Conservation (phyloP, 2,113 vertebrate species). For the Neolamprologus toae region DNA sequence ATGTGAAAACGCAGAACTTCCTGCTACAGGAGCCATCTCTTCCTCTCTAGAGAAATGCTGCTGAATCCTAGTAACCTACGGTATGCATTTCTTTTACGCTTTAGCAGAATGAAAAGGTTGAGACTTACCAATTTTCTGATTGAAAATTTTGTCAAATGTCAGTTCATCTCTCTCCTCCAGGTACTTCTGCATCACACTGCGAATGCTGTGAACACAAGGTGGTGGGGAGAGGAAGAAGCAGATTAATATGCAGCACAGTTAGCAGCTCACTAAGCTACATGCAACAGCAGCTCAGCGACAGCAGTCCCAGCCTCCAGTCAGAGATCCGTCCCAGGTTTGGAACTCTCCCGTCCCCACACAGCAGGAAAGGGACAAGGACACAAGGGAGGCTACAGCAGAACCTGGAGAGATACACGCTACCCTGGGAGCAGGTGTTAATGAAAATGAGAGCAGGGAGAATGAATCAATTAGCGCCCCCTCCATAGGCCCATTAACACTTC, state of each 20-base stretch:
- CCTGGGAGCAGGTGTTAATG: slow-evolving; percentile 66
- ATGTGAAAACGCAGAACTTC: not conserved
- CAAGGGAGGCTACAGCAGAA: slow-evolving; percentile 3
- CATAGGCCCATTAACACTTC: slow-evolving; percentile 58
- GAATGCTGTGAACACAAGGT: slow-evolving; percentile 77
- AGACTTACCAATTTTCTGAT: slow-evolving; percentile 95
- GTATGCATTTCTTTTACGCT: not conserved
- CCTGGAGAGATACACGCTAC: slow-evolving; percentile 29
- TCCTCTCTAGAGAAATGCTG: not conserved
- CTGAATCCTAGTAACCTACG: not conserved
- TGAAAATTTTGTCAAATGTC: slow-evolving; percentile 97
- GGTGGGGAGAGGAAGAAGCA: not conserved
- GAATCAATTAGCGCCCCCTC: slow-evolving; percentile 71
- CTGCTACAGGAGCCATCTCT: not conserved
- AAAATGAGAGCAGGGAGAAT: slow-evolving; percentile 48
- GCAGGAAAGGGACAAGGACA: not conserved
- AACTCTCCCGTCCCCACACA: slow-evolving; percentile 32
- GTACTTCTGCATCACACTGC: slow-evolving; percentile 99
- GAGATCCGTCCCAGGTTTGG: slow-evolving; percentile 34
- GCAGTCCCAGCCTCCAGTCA: not conserved
- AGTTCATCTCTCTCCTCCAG: slow-evolving; percentile 90
- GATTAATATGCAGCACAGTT: not conserved
- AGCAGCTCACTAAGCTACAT: not conserved
- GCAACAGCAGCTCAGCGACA: not conserved
- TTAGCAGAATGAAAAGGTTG: not conserved